Evolutionary conservation across 2,113 vertebrate species (phyloP), one percentile per base, ranked within the genome.

Genomic region (Megaleporinus macrocephalus): DNA sequence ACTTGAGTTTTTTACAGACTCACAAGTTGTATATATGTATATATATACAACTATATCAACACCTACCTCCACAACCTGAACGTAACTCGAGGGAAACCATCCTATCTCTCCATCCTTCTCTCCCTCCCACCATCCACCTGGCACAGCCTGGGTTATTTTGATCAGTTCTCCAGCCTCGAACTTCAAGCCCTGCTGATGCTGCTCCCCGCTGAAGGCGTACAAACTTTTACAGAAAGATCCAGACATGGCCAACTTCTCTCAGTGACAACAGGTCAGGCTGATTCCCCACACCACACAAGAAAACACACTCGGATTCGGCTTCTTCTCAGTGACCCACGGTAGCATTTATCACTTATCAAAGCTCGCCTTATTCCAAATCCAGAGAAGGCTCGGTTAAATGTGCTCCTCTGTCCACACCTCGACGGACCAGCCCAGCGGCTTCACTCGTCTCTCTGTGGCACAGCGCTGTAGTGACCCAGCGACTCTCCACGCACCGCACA

Each of bases 71-170:
- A 97, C 86, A 33, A 97, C 90, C 88, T 98, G 96, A 65, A 99
- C 97, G 44, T 99, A 99, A 86, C 96, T 98, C 10, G 97, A 95
- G 11, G 97, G 97, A 91, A 99, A 99, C 97, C 97, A 99, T 33
- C 97, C 97, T 0, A 94, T 89, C 68, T 88, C 86, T 81, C 97
- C 97, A 85, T 98, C 96, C 88, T 94, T 96, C 94, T 98, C 96
- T 41, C 97, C 97, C 92, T 98, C 97, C 97, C 97, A 98, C 97
- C 97, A 98, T 85, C 97, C 97, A 74, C 96, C 97, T 71, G 96
- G 95, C 71, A 95, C 90, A 89, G 95, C 93, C 91, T 97, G 97
- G 68, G 96, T 91, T 84, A 98, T 92, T 61, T 91, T 94, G 82
- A 99, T 93, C n/a, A 97, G 87, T 76, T 98, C 97, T 27, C 97